Evolutionary conservation across 2,888 invertebrate genomes (phyloP).

Genomic region (Physocephala rufipes): DNA sequence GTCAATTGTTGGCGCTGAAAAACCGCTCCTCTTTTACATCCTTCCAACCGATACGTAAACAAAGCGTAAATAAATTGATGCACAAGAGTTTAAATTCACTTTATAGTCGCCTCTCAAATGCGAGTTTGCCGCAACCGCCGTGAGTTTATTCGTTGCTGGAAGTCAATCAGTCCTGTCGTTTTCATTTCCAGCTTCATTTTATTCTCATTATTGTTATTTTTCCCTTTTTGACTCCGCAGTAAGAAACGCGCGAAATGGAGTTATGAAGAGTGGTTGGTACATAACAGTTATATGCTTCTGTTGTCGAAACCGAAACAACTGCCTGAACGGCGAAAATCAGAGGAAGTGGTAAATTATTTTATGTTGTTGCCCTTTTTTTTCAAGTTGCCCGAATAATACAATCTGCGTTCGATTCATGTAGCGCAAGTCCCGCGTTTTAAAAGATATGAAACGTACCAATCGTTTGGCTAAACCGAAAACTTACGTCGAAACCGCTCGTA

Average conservation of each 20-base stretch:
- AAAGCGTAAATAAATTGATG: constrained; percentile 43
- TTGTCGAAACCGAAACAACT: constrained; percentile 23
- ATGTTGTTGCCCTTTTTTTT: too few species aligned
- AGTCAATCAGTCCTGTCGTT: neutral
- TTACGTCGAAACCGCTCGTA: constrained; percentile 2
- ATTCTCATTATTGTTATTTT: neutral
- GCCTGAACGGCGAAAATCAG: neutral
- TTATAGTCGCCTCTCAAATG: constrained; percentile 49
- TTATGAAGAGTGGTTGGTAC: neutral
- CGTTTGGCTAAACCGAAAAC: constrained; percentile 35
- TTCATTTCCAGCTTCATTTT: too few species aligned
- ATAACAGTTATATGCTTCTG: constrained; percentile 2
- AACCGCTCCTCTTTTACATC: neutral
- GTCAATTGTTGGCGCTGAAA: constrained; percentile 32
- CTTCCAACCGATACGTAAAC: constrained; percentile 21
- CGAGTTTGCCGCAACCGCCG: constrained; percentile 42
- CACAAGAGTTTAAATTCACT: constrained; percentile 48
- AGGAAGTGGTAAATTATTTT: neutral
- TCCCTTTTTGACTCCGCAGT: constrained; percentile 15
- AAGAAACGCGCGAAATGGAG: constrained; percentile 10
- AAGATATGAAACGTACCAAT: neutral
- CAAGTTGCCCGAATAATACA: neutral
- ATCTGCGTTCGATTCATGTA: neutral
- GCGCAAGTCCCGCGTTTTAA: neutral
- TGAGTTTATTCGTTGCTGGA: constrained; percentile 22